phyloP scores from a whole-genome alignment of 1,140 invertebrate genomes.

The Tetramorium parvispinum region DNA sequence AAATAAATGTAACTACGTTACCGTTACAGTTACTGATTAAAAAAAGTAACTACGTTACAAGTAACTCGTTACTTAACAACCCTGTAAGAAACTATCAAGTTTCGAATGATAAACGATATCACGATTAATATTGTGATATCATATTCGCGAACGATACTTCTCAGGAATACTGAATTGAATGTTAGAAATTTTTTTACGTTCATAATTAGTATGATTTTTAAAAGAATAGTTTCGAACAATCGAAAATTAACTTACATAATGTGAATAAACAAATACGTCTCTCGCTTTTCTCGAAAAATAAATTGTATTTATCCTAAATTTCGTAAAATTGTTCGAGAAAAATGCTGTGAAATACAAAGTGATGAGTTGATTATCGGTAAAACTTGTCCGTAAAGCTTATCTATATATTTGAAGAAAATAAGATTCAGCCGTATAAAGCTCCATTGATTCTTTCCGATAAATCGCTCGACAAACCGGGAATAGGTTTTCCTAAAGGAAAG shows the following conservation, averaged over 20 bases:
- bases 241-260: not conserved
- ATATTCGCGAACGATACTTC: not conserved
- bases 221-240: not conserved
- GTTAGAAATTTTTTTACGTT: not conserved
- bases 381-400: not conserved
- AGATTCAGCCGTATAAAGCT: not conserved
- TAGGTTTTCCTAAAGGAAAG: slow-evolving; percentile 1
- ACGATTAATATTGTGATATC: not conserved
- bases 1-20: too few relatives aligned
- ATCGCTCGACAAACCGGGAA: slow-evolving; percentile 38
- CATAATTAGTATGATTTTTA: not conserved
- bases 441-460: slow-evolving; percentile 60
- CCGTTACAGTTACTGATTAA: too few relatives aligned
- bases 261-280: not conserved
- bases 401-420: slow-evolving; percentile 26
- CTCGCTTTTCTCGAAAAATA: not conserved
- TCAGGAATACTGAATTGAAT: not conserved
- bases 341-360: not conserved
- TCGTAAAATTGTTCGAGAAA: not conserved
- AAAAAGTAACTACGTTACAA: too few relatives aligned
- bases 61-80: too few relatives aligned
- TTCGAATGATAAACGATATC: too few relatives aligned
- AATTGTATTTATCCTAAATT: not conserved
- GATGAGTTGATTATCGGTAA: not conserved
- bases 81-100: too few relatives aligned